These are phyloP conservation scores for Rhadina sibilatrix DNA, from an alignment of 2,113 vertebrate species.

Conservation along the genomic window DNA sequence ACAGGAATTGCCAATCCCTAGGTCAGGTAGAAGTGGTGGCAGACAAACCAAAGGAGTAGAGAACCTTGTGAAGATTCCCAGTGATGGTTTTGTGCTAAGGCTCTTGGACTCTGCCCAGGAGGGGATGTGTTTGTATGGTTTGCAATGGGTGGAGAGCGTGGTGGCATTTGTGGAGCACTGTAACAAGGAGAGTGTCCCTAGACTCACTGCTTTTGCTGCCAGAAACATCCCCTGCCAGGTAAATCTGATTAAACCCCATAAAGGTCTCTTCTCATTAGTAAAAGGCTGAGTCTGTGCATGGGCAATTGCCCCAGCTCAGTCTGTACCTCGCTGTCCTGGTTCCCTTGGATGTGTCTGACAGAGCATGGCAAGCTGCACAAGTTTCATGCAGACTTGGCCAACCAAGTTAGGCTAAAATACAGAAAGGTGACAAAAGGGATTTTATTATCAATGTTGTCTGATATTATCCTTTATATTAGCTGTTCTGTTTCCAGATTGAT, in stretches of 20 bases:
- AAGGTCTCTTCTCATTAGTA: not conserved
- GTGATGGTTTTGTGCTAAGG: not conserved
- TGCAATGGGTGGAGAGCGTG: accelerated
- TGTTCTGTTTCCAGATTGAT: not conserved
- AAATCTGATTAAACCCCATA: not conserved
- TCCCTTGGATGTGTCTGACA: not conserved
- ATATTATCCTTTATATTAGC: not conserved
- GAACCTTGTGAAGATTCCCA: not conserved
- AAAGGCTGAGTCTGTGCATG: not conserved
- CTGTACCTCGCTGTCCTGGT: not conserved
- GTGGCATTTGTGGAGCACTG: not conserved
- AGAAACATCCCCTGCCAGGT: accelerated
- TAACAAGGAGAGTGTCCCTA: not conserved
- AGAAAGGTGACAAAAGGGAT: not conserved
- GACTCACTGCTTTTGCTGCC: not conserved
- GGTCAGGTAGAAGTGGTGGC: not conserved
- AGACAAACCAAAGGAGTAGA: not conserved
- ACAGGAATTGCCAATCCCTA: not conserved
- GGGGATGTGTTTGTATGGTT: not conserved
- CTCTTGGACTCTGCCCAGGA: not conserved
- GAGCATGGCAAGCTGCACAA: not conserved
- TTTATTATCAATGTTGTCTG: not conserved
- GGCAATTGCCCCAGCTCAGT: not conserved
- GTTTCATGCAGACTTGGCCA: not conserved
- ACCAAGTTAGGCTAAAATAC: not conserved